Base-by-base conservation (phyloP, 2,888 invertebrate species). In the Oligia fasciuncula region DNA sequence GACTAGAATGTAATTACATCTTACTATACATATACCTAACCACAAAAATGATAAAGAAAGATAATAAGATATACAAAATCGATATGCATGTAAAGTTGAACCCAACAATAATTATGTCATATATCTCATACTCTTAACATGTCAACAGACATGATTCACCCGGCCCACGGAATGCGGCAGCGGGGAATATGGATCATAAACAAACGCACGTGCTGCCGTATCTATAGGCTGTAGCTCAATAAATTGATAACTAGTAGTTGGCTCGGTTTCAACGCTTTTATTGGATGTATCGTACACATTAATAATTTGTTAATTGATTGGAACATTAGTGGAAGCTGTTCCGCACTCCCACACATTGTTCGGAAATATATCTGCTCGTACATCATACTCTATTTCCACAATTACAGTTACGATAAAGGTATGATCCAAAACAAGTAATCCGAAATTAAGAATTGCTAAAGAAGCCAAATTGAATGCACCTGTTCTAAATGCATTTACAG, bases 111-210 rank as follows among this genome's bases (percentile, higher is more conserved):
- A 82, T 79, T 76, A 86, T 77, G 69, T 75, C 77, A 80, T 75
- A 80, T 75, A 85, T 65, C 57, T 71, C 76, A 80, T 71, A 71
- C 62, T 77, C 72, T 87, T 80, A 75, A 75, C 77, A 65, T 80
- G 73, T 85, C 87, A 85, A 85, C 77, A 88, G 76, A 83, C 69
- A 87, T 89, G 88, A 89, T 82, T 89, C 90, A 89, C 79, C 76
- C 80, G 77, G 69, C 69, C 78, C 81, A 86, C 86, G 89, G 88
- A 85, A 80, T 85, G 86, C 87, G 86, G 86, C 74, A 84, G 79
- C 76, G 70, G 82, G 76, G 79, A 81, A 86, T 83, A 85, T 83
- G 67, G 79, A 87, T 85, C 85, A 83, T 90, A 89, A 90, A 88
- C 87, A 90, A 85, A 84, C 77, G 84, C 90, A 89, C 89, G 90